Conservation (phyloP, 2,888 invertebrate species). For the Acanthococcus lagerstroemiae region DNA sequence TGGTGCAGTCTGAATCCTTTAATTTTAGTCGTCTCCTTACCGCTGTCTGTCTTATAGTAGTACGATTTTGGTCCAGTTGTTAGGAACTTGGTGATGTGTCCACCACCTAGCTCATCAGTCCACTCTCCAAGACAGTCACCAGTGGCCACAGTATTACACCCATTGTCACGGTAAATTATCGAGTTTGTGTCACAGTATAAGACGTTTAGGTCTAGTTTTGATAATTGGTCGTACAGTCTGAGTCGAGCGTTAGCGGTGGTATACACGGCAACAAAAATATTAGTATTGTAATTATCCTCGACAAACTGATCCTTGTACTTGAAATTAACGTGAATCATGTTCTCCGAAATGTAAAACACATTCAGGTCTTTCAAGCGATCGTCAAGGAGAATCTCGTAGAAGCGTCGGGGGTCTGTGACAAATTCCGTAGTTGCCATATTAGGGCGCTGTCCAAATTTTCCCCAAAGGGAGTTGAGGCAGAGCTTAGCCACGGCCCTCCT, state of each 20-base stretch:
- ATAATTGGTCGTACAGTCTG: too few relatives aligned
- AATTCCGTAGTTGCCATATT: conserved; percentile 40
- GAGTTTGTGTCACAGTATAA: conserved; percentile 13
- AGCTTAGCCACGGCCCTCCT: not conserved
- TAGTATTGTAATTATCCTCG: not conserved
- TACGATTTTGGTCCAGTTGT: conserved; percentile 8
- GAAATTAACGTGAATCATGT: not conserved
- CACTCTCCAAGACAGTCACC: conserved; percentile 7
- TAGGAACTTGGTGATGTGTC: not conserved
- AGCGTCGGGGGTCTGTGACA: not conserved
- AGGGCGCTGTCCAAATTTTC: not conserved
- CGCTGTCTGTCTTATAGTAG: conserved; percentile 1
- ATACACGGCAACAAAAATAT: conserved; percentile 4
- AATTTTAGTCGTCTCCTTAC: conserved; percentile 1
- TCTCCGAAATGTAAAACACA: not conserved
- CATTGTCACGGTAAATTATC: conserved; percentile 5
- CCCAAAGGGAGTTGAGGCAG: not conserved
- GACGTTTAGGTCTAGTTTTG: too few relatives aligned
- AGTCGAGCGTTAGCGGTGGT: conserved; percentile 6
- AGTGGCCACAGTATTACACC: not conserved
- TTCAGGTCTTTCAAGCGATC: not conserved
- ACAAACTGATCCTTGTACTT: not conserved
- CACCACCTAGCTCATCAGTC: not conserved
- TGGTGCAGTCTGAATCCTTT: conserved; percentile 19
- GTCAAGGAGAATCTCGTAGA: conserved; percentile 5